Conservation (phyloP, 2,113 vertebrate genomes). For the Scolopax mira region DNA sequence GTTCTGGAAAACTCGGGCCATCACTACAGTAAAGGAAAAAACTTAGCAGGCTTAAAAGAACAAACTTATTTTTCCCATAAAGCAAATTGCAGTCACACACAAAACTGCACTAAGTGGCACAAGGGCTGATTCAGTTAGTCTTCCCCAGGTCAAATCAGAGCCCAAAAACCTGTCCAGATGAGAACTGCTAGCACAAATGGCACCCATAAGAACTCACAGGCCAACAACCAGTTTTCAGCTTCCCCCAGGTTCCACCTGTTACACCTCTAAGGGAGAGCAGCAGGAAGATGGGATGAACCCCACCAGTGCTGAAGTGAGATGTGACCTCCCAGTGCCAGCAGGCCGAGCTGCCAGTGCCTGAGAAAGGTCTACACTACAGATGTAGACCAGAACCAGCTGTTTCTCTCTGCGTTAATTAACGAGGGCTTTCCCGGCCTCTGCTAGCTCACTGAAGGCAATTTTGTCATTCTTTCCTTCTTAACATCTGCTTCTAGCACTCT, state of each 20-base stretch:
- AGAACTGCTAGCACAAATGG: background rate
- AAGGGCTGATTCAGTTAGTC: fast-evolving
- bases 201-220: background rate
- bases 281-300: fast-evolving
- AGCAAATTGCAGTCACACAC: background rate
- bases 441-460: background rate
- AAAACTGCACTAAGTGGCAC: background rate
- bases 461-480: background rate
- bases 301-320: background rate
- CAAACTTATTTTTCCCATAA: background rate
- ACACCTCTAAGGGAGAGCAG: background rate
- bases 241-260: background rate
- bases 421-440: fast-evolving
- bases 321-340: background rate
- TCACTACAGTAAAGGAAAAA: background rate
- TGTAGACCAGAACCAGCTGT: background rate
- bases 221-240: background rate
- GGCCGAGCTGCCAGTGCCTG: background rate
- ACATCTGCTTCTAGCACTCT: fast-evolving
- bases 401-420: background rate
- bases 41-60: background rate
- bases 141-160: background rate
- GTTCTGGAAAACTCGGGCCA: background rate
- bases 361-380: background rate
- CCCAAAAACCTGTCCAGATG: background rate